Evolutionary conservation across 2,113 vertebrate species (phyloP).

Genomic region (Nesoenas mayeri): DNA sequence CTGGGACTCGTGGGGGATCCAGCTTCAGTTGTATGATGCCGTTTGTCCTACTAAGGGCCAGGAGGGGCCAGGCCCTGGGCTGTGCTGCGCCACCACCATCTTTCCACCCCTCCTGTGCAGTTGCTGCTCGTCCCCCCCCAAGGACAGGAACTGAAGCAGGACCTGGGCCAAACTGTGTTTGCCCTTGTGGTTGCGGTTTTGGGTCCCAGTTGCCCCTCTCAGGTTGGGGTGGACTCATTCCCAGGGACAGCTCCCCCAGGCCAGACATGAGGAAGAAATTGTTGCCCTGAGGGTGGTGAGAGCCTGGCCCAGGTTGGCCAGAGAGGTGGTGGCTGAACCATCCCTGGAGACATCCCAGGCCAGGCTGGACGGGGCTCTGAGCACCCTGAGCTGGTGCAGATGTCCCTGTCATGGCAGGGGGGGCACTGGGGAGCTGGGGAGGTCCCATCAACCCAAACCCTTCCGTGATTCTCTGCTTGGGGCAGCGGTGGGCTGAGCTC

Average conservation of each 20-base stretch:
- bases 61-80: not conserved
- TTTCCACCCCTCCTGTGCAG: accelerated
- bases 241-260: no score
- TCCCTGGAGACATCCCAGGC: no score
- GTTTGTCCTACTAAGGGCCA: not conserved
- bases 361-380: no score
- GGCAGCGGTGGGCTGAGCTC: not conserved
- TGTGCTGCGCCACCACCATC: not conserved
- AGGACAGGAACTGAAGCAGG: not conserved
- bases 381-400: no score
- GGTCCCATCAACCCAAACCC: no score
- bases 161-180: not conserved
- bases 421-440: no score
- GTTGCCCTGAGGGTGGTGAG: no score
- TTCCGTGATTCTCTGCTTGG: no score
- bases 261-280: no score
- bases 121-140: not conserved
- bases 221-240: accelerated
- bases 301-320: no score
- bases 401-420: no score
- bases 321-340: no score
- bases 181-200: accelerated
- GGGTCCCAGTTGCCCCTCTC: not conserved
- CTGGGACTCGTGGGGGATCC: not conserved
- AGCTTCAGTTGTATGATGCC: not conserved